phyloP scores from a whole-genome alignment of 2,113 vertebrate species.

The Clarias magur region DNA sequence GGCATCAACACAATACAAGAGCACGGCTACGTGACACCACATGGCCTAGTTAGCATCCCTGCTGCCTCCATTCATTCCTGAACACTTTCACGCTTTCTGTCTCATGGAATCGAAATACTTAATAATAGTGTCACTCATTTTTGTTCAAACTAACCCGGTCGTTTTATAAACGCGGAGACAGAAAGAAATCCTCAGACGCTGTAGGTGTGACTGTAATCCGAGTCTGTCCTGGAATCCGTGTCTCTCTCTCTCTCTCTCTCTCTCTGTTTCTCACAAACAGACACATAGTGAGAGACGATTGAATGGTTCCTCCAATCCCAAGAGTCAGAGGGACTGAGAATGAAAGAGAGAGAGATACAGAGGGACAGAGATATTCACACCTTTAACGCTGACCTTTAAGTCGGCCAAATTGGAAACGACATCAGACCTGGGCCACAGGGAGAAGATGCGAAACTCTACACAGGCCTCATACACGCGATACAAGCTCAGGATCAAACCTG shows the following conservation, averaged over 20 bases:
- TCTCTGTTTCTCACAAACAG: not conserved
- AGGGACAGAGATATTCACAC: not conserved
- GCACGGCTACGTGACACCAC: not conserved
- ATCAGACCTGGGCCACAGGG: not conserved
- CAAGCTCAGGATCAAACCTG: not conserved
- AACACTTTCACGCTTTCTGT: not conserved
- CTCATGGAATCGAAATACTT: not conserved
- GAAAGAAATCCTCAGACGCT: not conserved
- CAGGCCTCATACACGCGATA: not conserved
- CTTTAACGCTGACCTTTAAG: not conserved
- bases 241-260: not conserved
- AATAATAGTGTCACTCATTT: not conserved
- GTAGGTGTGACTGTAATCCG: not conserved
- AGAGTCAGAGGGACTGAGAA: not conserved
- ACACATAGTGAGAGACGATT: not conserved
- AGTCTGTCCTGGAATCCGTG: conserved; percentile 19
- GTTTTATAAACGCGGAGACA: not conserved
- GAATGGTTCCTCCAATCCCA: conserved; percentile 10
- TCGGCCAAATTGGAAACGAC: not conserved
- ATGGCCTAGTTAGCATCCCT: not conserved
- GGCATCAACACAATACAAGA: not conserved
- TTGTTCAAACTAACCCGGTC: not conserved
- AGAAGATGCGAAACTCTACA: not conserved
- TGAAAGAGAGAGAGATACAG: not conserved
- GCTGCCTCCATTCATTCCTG: not conserved